Percentiles rank a stretch among this genome's conserved stretches.
These are phyloP conservation scores for Drosophila littoralis DNA, from an alignment of 1,140 invertebrate genomes.

Conservation along the genomic window DNA sequence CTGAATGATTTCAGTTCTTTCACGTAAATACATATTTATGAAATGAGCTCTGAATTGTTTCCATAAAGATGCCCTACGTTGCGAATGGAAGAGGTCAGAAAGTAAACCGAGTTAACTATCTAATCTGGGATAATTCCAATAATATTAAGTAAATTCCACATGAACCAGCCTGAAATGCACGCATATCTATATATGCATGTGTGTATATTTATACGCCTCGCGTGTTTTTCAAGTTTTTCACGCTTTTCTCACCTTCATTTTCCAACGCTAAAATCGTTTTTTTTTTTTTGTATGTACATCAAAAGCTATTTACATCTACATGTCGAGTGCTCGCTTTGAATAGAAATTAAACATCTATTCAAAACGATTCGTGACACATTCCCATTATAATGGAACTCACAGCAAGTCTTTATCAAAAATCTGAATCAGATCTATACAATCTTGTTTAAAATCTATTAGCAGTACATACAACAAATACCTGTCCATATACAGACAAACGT, in stretches of 20 bases:
- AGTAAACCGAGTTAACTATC: neutral
- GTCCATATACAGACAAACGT: constrained; percentile 10
- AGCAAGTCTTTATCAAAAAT: constrained; percentile 20
- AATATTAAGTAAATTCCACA: neutral
- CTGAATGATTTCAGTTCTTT: constrained; percentile 37
- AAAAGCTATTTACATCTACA: constrained; percentile 40
- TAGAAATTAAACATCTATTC: constrained; percentile 20
- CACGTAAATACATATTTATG: constrained; percentile 5
- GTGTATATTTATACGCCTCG: neutral
- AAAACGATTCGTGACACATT: constrained; percentile 23
- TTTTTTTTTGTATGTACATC: constrained; percentile 23
- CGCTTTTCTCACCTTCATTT: constrained; percentile 31
- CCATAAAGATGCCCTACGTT: constrained; percentile 6
- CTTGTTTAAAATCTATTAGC: constrained; percentile 18
- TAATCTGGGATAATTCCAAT: constrained; percentile 1
- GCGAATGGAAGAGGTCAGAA: neutral
- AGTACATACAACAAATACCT: neutral
- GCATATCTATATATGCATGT: neutral
- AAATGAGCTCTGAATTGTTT: neutral
- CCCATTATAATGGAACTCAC: neutral
- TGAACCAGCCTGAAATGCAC: neutral
- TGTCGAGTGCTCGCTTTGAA: constrained; percentile 16
- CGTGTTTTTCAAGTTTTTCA: neutral
- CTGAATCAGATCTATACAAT: constrained; percentile 3
- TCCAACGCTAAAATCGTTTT: constrained; percentile 21